These are phyloP conservation scores for Xerus rutilus DNA, from an alignment of 2,797 vertebrate genomes.

Conservation along the genomic window DNA sequence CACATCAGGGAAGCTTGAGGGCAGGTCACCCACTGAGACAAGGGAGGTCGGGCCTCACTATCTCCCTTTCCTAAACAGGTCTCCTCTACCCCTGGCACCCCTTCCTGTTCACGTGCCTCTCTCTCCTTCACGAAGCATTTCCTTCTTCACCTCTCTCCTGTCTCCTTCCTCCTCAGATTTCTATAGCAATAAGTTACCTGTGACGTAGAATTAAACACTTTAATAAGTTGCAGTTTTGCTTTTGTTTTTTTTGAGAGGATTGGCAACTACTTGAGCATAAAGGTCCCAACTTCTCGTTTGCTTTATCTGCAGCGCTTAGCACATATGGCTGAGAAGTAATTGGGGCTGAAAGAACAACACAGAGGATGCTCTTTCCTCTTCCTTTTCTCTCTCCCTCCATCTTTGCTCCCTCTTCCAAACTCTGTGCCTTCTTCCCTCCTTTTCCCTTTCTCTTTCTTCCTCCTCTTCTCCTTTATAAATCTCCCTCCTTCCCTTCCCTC, in stretches of 20 bases:
- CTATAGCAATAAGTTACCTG: neutral
- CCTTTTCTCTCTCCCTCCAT: no score
- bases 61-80: neutral
- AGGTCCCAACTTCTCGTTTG: neutral
- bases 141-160: neutral
- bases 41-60: rapidly evolving
- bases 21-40: rapidly evolving
- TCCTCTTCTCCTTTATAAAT: neutral
- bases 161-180: no score
- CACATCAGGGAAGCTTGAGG: no score
- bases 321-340: rapidly evolving
- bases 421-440: no score
- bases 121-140: neutral
- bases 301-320: neutral
- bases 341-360: neutral
- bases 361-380: neutral
- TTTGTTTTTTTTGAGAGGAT: neutral
- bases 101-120: neutral
- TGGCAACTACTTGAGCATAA: neutral
- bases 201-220: neutral
- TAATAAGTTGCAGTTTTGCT: neutral
- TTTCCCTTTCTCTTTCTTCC: no score
- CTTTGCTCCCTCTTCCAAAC: rapidly evolving
- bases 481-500: no score
- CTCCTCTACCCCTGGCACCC: no score